phyloP scores from a whole-genome alignment of 2,888 invertebrate genomes.

The Podabrus alpinus region DNA sequence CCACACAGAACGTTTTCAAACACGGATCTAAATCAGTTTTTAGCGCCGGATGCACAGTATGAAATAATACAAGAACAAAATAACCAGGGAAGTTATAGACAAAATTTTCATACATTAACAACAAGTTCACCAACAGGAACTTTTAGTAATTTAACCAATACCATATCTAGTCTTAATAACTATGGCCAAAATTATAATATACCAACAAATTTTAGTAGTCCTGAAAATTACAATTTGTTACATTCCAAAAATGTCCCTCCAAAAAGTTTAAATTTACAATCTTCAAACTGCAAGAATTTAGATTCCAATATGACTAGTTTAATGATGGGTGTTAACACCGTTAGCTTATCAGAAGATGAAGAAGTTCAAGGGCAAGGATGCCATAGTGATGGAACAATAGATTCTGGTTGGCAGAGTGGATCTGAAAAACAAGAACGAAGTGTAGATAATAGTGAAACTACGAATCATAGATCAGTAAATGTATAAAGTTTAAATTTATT shows the following conservation, averaged over 20 bases:
- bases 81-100: conserved; percentile 45
- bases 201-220: conserved; percentile 32
- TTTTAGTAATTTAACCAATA: conserved; percentile 51
- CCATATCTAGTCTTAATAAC: conserved; percentile 52
- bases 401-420: conserved; percentile 72
- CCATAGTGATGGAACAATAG: conserved; percentile 62
- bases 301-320: conserved; percentile 57
- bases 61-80: conserved; percentile 61
- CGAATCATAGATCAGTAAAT: conserved; percentile 47
- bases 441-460: conserved; percentile 41
- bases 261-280: conserved; percentile 44
- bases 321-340: conserved; percentile 56
- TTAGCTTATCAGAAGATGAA: conserved; percentile 52
- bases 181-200: conserved; percentile 49
- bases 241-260: conserved; percentile 45
- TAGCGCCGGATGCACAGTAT: conserved; percentile 68
- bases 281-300: conserved; percentile 48
- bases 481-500: conserved; percentile 42
- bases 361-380: conserved; percentile 49
- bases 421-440: conserved; percentile 62
- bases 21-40: conserved; percentile 49
- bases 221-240: conserved; percentile 39
- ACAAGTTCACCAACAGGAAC: conserved; percentile 16
- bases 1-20: conserved; percentile 36
- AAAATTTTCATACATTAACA: conserved; percentile 33